Percentiles rank a stretch among this genome's conserved stretches.
phyloP scores from a whole-genome alignment of 2,113 vertebrate genomes.

The Sphyrna mokarran region DNA sequence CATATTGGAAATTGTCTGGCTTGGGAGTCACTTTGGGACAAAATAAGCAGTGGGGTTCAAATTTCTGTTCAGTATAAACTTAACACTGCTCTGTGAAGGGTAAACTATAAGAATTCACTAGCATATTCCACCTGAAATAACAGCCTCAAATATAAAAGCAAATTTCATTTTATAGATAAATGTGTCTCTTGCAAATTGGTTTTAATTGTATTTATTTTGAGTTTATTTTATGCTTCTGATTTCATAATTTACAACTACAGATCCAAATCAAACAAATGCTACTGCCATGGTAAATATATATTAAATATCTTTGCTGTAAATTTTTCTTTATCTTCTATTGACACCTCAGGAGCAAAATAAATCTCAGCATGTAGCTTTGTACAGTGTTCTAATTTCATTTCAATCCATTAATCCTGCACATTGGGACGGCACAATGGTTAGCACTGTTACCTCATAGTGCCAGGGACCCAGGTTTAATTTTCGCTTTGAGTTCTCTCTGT shows the following conservation, averaged over 20 bases:
- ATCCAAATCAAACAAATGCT: neutral
- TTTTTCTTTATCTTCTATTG: neutral
- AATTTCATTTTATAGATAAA: neutral
- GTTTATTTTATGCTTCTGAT: constrained; percentile 6
- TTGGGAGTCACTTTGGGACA: neutral
- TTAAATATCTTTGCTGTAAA: neutral
- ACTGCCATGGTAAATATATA: neutral
- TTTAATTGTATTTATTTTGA: constrained; percentile 1
- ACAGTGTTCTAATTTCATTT: neutral
- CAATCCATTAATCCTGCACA: neutral
- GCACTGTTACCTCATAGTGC: too few species aligned
- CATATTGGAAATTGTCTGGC: neutral
- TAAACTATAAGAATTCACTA: neutral
- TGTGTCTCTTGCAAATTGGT: neutral
- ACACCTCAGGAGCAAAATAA: neutral
- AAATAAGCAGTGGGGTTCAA: neutral
- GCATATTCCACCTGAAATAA: neutral
- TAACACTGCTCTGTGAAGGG: neutral
- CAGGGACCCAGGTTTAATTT: too few species aligned
- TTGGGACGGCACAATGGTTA: too few species aligned
- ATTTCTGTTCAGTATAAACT: neutral
- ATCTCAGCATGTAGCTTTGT: neutral
- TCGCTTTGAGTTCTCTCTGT: too few species aligned
- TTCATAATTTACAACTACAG: neutral
- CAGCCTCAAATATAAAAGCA: neutral